These are phyloP conservation scores for Sylvilagus floridanus DNA, from an alignment of 2,797 vertebrate genomes.

Conservation along the genomic window DNA sequence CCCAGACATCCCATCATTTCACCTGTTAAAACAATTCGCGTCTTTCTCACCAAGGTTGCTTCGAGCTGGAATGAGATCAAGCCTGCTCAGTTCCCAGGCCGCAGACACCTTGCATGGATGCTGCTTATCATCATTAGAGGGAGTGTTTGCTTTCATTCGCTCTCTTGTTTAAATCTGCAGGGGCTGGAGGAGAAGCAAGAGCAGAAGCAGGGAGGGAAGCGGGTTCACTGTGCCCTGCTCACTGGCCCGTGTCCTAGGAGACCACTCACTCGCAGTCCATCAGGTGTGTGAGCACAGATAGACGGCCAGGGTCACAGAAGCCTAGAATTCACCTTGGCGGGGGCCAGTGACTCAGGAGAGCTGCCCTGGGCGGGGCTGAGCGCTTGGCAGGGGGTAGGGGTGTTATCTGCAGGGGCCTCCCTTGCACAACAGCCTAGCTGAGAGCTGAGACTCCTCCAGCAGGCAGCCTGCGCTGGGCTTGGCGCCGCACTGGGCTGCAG, in stretches of 20 bases:
- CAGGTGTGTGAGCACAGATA: not conserved
- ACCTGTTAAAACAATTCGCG: constrained; percentile 3
- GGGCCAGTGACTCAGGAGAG: not conserved
- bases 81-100: not conserved
- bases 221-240: not conserved
- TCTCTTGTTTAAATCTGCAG: constrained; percentile 22
- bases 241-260: not conserved
- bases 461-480: not conserved
- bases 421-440: too few species aligned
- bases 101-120: too few species aligned
- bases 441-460: not conserved
- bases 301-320: not conserved
- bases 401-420: not conserved
- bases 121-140: not conserved
- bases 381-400: not conserved
- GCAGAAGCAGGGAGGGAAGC: not conserved
- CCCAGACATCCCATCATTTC: not conserved
- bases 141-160: not conserved
- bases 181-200: not conserved
- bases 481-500: not conserved
- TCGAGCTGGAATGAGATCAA: not conserved
- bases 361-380: not conserved
- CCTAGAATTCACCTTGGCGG: not conserved
- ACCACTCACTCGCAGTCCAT: fast-evolving
- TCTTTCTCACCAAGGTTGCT: not conserved